Conservation (phyloP, 1,140 invertebrate genomes). For the Lycorma delicatula region DNA sequence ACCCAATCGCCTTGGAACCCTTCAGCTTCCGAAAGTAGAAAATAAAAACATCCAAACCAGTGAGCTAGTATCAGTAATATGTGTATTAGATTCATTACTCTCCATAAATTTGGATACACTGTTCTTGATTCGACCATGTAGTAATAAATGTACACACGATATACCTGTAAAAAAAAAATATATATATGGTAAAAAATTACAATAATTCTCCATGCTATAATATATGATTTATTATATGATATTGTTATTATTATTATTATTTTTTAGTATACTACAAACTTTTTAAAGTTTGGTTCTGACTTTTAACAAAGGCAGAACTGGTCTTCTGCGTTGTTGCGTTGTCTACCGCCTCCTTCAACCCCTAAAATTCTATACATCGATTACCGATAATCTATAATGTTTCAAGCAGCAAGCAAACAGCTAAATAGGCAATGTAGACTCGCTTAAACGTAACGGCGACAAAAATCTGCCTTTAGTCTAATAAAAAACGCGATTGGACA, state of each 20-base stretch:
- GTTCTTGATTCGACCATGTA: slow-evolving; percentile 94
- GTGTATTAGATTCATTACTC: slow-evolving; percentile 91
- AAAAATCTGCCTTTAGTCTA: no score
- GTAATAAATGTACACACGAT: slow-evolving; percentile 85
- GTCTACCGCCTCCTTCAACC: no score
- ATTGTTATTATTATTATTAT: neutral
- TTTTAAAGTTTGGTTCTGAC: neutral
- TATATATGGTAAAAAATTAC: neutral
- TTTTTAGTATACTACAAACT: no score
- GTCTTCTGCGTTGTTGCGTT: neutral
- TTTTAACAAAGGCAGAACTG: neutral
- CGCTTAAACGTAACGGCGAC: no score
- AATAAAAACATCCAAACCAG: slow-evolving; percentile 98
- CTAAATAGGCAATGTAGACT: no score
- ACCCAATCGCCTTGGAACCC: slow-evolving; percentile 74
- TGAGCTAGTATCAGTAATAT: slow-evolving; percentile 90
- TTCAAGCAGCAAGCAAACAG: no score
- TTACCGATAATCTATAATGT: no score
- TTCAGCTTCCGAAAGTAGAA: slow-evolving; percentile 84
- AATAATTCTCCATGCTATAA: neutral
- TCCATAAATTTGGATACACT: slow-evolving; percentile 91
- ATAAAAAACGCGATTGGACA: no score
- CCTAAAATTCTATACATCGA: no score
- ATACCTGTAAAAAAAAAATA: slow-evolving; percentile 56
- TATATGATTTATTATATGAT: neutral